Evolutionary conservation across 2,113 vertebrate genomes (phyloP), one percentile per base, ranked within the genome.

Genomic region (Xenopus borealis): DNA sequence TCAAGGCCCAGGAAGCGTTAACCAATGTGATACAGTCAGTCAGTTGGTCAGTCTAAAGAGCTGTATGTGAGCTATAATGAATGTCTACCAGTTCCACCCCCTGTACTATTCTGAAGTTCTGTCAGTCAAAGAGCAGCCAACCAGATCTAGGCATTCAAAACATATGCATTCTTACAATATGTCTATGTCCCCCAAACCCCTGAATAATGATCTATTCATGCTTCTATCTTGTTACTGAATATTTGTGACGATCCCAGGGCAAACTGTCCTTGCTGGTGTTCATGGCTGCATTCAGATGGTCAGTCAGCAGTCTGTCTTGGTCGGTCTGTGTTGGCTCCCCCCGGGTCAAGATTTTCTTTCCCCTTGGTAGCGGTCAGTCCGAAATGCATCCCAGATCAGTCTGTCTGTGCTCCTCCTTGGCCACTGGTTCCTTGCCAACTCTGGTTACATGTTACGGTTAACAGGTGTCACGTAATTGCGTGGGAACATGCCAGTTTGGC

Each of bases 401-500:
- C 85, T 88, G 88, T 86, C 78, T 81, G 80, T 81, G 87, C 86
- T 82, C 81, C 80, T 86, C 80, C 81, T 80, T 78, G 45, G 66
- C 66, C 82, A 84, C 78, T 86, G 72, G 59, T 67, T 70, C 72
- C 79, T 76, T 62, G 63, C 69, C 79, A 10, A 63, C 84, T 86
- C 80, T 80, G 33, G 81, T 92, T 95, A 98, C 93, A 96, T 95
- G 89, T 94, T 98, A 92, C 94, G 93, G 85, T 93, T 98, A 85
- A 98, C 95, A 0, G 96, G 97, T 78, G 95, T 96, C 89, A 99
- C 97, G 7, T 99, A 99, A 86, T 99, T 99, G 88, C 97, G 97
- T 23, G 97, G 97, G 85, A 99, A 99, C 97, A 99, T 99, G 91
- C 97, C 97, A 69, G 96, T 98, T 81, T 95, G 95, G 83, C 95